Base-by-base conservation (phyloP, 2,797 vertebrate species). In the Myotis pilosus region DNA sequence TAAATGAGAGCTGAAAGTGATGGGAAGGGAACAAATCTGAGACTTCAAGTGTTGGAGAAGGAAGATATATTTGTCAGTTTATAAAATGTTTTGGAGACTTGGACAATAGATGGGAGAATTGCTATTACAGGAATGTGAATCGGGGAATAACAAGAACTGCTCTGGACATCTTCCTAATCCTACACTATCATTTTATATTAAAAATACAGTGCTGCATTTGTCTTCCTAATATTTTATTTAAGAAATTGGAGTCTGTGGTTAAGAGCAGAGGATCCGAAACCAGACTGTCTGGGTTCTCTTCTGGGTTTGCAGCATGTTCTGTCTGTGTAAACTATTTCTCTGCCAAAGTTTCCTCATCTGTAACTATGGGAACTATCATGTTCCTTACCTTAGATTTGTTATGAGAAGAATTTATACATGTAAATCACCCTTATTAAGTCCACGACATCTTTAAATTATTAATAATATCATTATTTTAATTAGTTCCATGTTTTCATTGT, bases 141-240 rank as follows among this genome's bases (percentile, higher is more conserved):
- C 8, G 2, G 75, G 5, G 22, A 51, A 49, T 91, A 30, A 62
- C 74, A 86, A 89, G 17, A 76, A 51, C 41, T 33, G 28, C 2
- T 38, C 41, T 55, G 47, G 25, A 91, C 13, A 8, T 71, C 25
- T 83, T 47, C 47, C 47, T 47, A 83, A 49, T 1, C 17, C 69
- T 20, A 16, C 17, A 28, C 6, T 19, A 83, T 57, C 25, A 41
- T 60, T 89, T 47, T 66, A 12, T 28, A n/a, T 72, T 79, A 89
- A 95, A 90, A 80, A 53, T 93, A 41, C 17, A 55, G 66, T 33
- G 11, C 33, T 82, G 30, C 30, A n/a, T n/a, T 93, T 76, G 60
- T 72, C 81, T 93, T 71, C 15, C 47, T 94, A 91, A 47, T 83
- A 87, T 89, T 92, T 94, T 76, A 62, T 91, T 87, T 25, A 64